Evolutionary conservation across 1,140 invertebrate species (phyloP).

Genomic region (Lepidurus arcticus): DNA sequence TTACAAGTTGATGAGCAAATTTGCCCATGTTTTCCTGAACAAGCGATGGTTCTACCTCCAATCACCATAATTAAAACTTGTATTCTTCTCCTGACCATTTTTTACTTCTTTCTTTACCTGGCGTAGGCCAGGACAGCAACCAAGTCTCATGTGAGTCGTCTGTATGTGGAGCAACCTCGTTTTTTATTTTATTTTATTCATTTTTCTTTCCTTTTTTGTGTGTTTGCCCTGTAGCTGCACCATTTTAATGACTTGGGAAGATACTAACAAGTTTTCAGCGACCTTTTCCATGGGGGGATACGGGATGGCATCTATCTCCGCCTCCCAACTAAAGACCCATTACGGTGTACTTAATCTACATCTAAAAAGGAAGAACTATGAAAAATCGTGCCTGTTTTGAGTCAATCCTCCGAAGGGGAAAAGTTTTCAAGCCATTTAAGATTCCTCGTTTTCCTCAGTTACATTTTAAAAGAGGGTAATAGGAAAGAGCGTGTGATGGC

Average conservation of each 20-base stretch:
- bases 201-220: neutral
- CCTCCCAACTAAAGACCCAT: neutral
- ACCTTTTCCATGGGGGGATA: neutral
- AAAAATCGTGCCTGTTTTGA: neutral
- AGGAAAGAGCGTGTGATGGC: neutral
- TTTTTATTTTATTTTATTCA: neutral
- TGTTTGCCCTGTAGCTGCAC: conserved; percentile 12
- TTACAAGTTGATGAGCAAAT: no score
- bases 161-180: conserved; percentile 3
- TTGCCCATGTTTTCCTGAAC: no score
- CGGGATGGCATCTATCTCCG: neutral
- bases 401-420: no score
- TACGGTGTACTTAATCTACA: neutral
- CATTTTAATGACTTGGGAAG: neutral
- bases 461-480: no score
- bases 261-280: conserved; percentile 16
- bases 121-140: neutral
- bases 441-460: no score
- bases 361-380: neutral
- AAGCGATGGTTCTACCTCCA: no score
- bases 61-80: no score
- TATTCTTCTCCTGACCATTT: no score
- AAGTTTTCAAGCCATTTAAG: no score
- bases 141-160: neutral
- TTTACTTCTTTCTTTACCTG: neutral